Evolutionary conservation across 2,888 invertebrate species (phyloP), one percentile per base, ranked within the genome.

Genomic region (Bhutanitis thaidina): DNA sequence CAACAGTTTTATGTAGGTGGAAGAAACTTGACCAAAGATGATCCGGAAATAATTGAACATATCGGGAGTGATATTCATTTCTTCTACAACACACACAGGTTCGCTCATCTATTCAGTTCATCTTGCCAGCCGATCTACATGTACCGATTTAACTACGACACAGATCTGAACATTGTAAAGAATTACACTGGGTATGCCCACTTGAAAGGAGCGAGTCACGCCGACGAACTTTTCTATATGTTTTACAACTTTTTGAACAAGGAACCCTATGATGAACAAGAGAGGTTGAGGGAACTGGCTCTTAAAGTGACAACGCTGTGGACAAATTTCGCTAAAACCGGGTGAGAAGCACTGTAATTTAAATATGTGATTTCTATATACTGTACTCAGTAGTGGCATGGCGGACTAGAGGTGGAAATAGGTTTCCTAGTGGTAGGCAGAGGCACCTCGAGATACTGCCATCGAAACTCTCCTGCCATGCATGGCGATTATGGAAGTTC

Each of bases 281-380:
- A 74, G 1, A 58, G 69, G 1, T 51, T 74, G 8, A 74, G 74
- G 46, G 71, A 71, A 25, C 77, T 86, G 57, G 69, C 74, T 0
- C 70, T 69, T 35, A 62, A 75, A 35, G 58, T 90, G 25, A 84
- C 87, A 0, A 85, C 80, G 54, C 48, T 90, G 25, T 90, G 90
- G 87, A 67, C 80, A 0, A 83, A 89, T 54, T 90, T 90, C 53
- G 87, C 87, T 0, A 86, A 75, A 65, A 73, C 77, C 54, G 75
- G 78, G 90, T 90, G n/a, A n/a, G n/a, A 60, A 73, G 71, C 60
- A 37, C 27, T 4, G 8, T 27, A 27, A 7, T 27, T 8, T 27
- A 27, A 1, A 27, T 27, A 8, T 7, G 27, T 8, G 7, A 1
- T 5, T 20, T 20, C 5, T 20, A 20, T 20, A 20, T 20, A 20